Evolutionary conservation across 2,797 vertebrate species (phyloP).

Genomic region (Darevskia nairensis): DNA sequence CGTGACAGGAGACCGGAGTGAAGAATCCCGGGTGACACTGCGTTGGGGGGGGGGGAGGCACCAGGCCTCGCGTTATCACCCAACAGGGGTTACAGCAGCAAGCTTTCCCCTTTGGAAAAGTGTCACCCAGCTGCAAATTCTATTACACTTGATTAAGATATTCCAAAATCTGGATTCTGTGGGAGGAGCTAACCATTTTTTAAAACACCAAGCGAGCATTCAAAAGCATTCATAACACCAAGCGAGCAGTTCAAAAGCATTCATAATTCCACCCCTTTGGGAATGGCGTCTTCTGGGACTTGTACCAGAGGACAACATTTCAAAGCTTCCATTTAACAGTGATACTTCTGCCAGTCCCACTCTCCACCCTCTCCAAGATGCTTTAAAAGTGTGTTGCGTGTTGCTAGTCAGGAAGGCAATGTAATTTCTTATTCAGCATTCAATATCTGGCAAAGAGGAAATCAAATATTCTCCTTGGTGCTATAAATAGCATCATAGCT

Average conservation of each 20-base stretch:
- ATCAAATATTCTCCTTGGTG: conserved; percentile 67
- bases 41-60: too few relatives aligned
- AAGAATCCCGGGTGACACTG: too few relatives aligned
- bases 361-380: background rate
- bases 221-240: too few relatives aligned
- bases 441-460: conserved; percentile 52
- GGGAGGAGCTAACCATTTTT: background rate
- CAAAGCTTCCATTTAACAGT: background rate
- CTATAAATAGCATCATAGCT: conserved; percentile 65
- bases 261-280: background rate
- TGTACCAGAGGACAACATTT: background rate
- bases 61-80: too few relatives aligned
- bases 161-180: too few relatives aligned
- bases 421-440: conserved; percentile 12
- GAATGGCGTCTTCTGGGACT: background rate
- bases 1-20: too few relatives aligned
- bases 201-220: background rate
- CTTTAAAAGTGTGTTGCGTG: background rate
- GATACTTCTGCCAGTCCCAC: background rate
- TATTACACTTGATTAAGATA: background rate
- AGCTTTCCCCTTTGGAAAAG: background rate
- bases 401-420: conserved; percentile 33
- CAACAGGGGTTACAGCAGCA: background rate
- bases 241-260: too few relatives aligned
- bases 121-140: background rate